Conservation (phyloP, 1,140 invertebrate species). For the roundworm (Caenorhabditis elegans) region WBcel235 BX284606.5:10774501-10775000, state of each 20-base stretch:
- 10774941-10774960: constrained; percentile 27
- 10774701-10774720: not conserved
- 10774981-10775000: not conserved
- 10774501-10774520: constrained; percentile 4
- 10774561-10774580: not conserved
- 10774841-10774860: not conserved
- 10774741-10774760: not conserved
- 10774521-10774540: constrained; percentile 20
- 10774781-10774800: not conserved
- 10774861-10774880: not conserved
- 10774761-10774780: not conserved
- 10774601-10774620: not conserved
- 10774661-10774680: too few species aligned
- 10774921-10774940: constrained; percentile 25
- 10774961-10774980: not conserved
- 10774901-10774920: constrained; percentile 19
- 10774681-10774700: too few species aligned
- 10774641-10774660: not conserved
- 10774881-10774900: not conserved
- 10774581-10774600: not conserved
- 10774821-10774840: not conserved
- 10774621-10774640: constrained; percentile 25
- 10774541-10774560: constrained; percentile 17
- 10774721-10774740: not conserved
- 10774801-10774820: not conserved